Conservation (phyloP, 2,797 vertebrate species). For the Megaceryle alcyon region DNA sequence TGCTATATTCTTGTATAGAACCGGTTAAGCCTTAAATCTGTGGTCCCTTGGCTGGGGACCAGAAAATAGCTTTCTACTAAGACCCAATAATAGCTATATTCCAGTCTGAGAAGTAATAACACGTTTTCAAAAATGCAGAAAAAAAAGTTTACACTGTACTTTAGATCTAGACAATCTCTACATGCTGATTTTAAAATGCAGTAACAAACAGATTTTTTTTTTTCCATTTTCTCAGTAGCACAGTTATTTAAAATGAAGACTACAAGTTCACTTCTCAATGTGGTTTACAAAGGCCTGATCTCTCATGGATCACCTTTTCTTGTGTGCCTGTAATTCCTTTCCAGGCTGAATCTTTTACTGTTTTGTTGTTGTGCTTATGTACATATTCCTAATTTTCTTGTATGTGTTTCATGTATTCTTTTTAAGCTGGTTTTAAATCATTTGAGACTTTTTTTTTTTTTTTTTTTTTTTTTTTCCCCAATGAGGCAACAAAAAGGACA, state of each 20-base stretch:
- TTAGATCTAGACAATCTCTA: background rate
- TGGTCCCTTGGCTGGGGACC: background rate
- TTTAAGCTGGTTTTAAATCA: background rate
- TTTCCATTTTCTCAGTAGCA: background rate
- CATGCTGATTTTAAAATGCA: background rate
- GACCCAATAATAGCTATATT: background rate
- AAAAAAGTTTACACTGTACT: background rate
- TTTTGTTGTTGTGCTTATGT: background rate
- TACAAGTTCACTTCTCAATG: background rate
- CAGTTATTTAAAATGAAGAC: background rate
- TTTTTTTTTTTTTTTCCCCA: background rate
- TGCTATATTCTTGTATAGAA: background rate
- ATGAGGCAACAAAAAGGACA: background rate
- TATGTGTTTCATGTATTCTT: background rate
- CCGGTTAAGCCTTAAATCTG: background rate
- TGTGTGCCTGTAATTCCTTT: background rate
- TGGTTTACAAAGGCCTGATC: background rate
- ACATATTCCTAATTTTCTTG: background rate
- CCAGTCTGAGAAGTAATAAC: background rate
- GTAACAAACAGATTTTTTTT: background rate
- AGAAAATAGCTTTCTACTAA: background rate
- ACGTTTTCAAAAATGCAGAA: background rate
- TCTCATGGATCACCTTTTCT: background rate
- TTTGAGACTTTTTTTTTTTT: background rate
- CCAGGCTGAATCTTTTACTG: background rate